Percentiles rank a stretch among this genome's conserved stretches.
These are phyloP conservation scores for Cataglyphis altisquamis DNA, from an alignment of 2,888 invertebrate genomes.

Conservation along the genomic window DNA sequence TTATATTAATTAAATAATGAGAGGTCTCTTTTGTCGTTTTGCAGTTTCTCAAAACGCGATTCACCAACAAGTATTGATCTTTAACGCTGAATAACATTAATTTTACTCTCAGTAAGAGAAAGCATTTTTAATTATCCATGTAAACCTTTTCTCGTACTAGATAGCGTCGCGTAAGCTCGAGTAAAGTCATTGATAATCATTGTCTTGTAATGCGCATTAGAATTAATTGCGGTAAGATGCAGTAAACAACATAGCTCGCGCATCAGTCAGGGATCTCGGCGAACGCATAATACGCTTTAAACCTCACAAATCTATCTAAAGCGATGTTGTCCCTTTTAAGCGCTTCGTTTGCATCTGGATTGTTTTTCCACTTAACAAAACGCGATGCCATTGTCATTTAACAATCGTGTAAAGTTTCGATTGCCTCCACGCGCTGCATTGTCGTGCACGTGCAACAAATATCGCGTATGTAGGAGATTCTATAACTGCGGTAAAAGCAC, in stretches of 20 bases:
- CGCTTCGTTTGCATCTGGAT: neutral
- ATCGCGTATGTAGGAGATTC: constrained; percentile 20
- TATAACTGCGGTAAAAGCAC: neutral
- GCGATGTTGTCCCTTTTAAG: constrained; percentile 27
- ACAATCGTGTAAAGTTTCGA: constrained; percentile 47
- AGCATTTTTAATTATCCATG: neutral
- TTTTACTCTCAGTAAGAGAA: neutral
- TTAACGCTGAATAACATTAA: neutral
- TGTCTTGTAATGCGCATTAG: constrained; percentile 25
- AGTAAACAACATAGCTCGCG: constrained; percentile 24
- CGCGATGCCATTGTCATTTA: constrained; percentile 3
- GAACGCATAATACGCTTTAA: constrained; percentile 36
- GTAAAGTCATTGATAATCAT: constrained; percentile 29
- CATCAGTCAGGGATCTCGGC: neutral
- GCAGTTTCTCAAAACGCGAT: neutral
- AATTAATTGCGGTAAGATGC: constrained; percentile 29
- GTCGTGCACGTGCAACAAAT: constrained; percentile 8
- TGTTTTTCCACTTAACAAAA: neutral
- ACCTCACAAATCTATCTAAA: constrained; percentile 34
- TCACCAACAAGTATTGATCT: neutral
- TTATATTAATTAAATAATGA: neutral
- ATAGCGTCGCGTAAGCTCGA: neutral
- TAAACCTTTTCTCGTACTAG: neutral
- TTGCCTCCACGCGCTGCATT: constrained; percentile 4
- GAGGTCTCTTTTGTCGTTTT: neutral